phyloP scores from a whole-genome alignment of 1,140 invertebrate species.

The Eumeta japonica region DNA sequence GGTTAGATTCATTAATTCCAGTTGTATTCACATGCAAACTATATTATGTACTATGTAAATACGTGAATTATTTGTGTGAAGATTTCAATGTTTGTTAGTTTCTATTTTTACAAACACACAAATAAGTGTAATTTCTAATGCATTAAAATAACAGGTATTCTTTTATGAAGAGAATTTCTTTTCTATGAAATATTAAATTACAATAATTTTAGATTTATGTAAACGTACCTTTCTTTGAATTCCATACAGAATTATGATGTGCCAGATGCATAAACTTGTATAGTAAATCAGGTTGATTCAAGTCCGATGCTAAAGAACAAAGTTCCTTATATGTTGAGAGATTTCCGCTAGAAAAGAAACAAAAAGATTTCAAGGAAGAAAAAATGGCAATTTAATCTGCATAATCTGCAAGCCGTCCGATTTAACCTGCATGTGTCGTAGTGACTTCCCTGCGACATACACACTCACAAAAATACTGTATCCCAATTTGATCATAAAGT shows the following conservation, averaged over 20 bases:
- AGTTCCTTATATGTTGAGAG: slow-evolving; percentile 92
- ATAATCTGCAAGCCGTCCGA: no score
- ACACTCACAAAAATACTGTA: no score
- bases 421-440: no score
- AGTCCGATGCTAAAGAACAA: slow-evolving; percentile 87
- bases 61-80: no score
- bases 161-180: neutral
- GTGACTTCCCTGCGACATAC: no score
- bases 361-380: slow-evolving; percentile 3
- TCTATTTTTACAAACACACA: no score
- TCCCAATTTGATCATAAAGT: no score
- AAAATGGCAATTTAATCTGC: slow-evolving; percentile 1
- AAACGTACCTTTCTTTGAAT: slow-evolving; percentile 70
- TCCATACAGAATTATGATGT: slow-evolving; percentile 92
- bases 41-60: no score
- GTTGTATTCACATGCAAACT: no score
- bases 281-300: slow-evolving; percentile 91
- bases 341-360: slow-evolving; percentile 65
- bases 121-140: neutral
- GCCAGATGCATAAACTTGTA: slow-evolving; percentile 95
- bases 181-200: slow-evolving; percentile 12
- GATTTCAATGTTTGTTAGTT: no score
- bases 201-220: no score
- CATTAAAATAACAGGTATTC: neutral
- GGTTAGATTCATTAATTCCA: no score